phyloP scores from a whole-genome alignment of 2,888 invertebrate species.

The Mechanitis mazaeus region DNA sequence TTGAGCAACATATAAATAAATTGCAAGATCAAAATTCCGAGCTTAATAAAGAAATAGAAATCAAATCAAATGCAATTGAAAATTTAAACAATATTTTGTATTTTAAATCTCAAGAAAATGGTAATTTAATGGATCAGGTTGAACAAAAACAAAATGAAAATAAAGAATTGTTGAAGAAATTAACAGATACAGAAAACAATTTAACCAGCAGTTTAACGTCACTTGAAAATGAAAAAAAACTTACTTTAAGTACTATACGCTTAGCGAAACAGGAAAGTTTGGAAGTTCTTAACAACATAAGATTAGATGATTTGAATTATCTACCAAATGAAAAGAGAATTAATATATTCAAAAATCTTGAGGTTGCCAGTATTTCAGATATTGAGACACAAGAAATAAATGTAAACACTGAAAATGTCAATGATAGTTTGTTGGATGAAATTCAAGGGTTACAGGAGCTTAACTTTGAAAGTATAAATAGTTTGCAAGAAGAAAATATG shows the following conservation, averaged over 20 bases:
- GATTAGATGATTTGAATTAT: slow-evolving; percentile 38
- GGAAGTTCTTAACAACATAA: slow-evolving; percentile 49
- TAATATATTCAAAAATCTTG: slow-evolving; percentile 1
- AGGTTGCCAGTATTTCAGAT: slow-evolving; percentile 6
- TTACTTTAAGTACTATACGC: slow-evolving; percentile 42
- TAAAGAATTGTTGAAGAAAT: slow-evolving; percentile 36
- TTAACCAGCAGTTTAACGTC: slow-evolving; percentile 39
- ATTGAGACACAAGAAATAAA: slow-evolving; percentile 14
- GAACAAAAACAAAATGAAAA: slow-evolving; percentile 46
- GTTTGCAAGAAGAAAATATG: slow-evolving; percentile 44
- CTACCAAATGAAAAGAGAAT: slow-evolving; percentile 31
- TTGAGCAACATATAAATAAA: slow-evolving; percentile 40
- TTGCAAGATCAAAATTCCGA: slow-evolving; percentile 42
- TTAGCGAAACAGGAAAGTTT: slow-evolving; percentile 53
- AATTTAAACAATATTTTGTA: slow-evolving; percentile 47
- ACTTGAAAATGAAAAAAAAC: slow-evolving; percentile 48
- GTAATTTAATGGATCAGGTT: slow-evolving; percentile 42
- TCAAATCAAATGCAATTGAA: slow-evolving; percentile 46
- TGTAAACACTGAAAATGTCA: slow-evolving; percentile 33
- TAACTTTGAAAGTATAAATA: slow-evolving; percentile 42
- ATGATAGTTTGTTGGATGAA: slow-evolving; percentile 44
- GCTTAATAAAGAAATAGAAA: slow-evolving; percentile 41
- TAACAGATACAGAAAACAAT: slow-evolving; percentile 40
- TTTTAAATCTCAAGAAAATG: slow-evolving; percentile 52
- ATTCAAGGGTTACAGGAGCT: slow-evolving; percentile 44